Evolutionary conservation across 2,888 invertebrate genomes (phyloP), one percentile per base, ranked within the genome.

Genomic region (Netelia melanura): DNA sequence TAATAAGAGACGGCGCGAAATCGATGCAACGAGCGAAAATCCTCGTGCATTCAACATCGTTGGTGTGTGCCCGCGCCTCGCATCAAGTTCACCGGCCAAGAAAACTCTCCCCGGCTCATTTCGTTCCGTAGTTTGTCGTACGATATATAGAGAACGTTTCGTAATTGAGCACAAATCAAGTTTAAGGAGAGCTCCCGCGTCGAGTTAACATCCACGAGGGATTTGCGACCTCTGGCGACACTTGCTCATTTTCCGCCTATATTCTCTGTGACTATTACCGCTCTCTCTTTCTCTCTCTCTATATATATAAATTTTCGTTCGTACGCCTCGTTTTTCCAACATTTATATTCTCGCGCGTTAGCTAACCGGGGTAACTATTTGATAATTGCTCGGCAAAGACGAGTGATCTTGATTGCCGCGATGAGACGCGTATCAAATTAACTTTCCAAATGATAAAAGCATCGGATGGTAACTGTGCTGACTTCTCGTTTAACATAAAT

Each of bases 121-220:
- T 43, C 70, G 11, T 38, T 17, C 14, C 38, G 56, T n/a, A 25
- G 62, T 54, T 38, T 68, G 21, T 14, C 48, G 43, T 23, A 64
- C 65, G 80, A 58, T 58, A 67, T 54, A 84, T 88, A 88, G 89
- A 89, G 89, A 90, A 90, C 88, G 90, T 90, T 84, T 90, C 91
- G 92, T 93, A 93, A 93, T 93, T 93, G 93, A 93, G 91, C 93
- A 93, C 93, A 93, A 93, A 93, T 93, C 93, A 93, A 92, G 91
- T 93, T 92, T 93, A 92, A 93, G 93, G 90, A 91, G 92, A 90
- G 87, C 89, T 90, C 83, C 83, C 87, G 81, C 76, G 86, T 84
- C 86, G 87, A 84, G 84, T 87, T 87, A 87, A 87, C 86, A 82
- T 87, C 79, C 84, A 71, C 84, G 84, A 70, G 81, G 79, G 85